A percentile compares a stretch with the other conserved stretches of the same genome.
Conservation (phyloP, 2,888 invertebrate genomes). For the Apamea crenata region DNA sequence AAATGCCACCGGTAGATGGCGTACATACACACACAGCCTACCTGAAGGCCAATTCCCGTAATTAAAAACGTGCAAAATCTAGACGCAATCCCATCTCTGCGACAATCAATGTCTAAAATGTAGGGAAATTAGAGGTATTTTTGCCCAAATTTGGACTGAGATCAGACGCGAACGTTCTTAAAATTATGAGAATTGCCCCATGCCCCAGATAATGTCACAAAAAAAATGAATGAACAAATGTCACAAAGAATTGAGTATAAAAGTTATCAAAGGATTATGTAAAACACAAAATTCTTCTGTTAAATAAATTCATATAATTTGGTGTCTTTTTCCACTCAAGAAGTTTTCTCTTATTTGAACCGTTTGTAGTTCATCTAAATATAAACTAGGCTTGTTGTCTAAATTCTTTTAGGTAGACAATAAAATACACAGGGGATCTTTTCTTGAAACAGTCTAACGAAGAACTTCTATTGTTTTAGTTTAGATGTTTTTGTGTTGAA, state of each 20-base stretch:
- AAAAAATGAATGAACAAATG: background rate
- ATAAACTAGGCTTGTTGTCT: conserved; percentile 4
- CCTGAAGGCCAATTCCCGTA: too few species aligned
- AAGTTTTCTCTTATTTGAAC: conserved; percentile 24
- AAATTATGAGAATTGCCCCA: too few species aligned
- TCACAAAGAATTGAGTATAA: background rate
- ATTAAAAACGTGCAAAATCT: too few species aligned
- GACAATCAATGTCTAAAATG: too few species aligned
- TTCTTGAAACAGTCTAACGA: background rate
- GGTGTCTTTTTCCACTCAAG: conserved; percentile 15
- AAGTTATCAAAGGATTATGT: conserved; percentile 15
- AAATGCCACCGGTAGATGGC: background rate
- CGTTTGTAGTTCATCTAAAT: conserved; percentile 29
- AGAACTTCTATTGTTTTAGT: background rate
- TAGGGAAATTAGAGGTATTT: too few species aligned
- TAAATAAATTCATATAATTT: conserved; percentile 26
- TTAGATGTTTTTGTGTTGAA: background rate
- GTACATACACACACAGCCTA: too few species aligned
- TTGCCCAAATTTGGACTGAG: too few species aligned
- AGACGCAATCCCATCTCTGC: too few species aligned
- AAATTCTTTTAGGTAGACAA: background rate
- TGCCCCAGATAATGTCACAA: too few species aligned
- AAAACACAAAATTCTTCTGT: conserved; percentile 16
- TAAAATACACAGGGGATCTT: background rate
- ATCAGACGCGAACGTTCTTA: too few species aligned